Evolutionary conservation across 2,113 vertebrate species (phyloP).

Genomic region (Pristiophorus japonicus): DNA sequence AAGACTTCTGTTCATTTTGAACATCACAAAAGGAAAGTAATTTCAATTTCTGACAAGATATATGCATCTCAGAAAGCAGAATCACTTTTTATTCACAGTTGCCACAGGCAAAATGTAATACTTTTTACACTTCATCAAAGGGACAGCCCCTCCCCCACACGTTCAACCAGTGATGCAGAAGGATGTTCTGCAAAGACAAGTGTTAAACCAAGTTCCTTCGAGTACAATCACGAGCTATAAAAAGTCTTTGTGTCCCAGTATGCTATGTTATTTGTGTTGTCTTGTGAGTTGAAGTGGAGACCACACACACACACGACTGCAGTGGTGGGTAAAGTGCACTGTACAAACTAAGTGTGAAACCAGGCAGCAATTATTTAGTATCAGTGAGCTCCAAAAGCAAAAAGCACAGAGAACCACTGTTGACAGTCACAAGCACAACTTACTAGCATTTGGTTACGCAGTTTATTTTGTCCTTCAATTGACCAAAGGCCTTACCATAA

Average conservation of each 20-base stretch:
- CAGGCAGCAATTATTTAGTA: slow-evolving; percentile 10
- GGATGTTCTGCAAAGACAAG: neutral
- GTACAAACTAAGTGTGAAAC: neutral
- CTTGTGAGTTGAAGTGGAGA: slow-evolving; percentile 20
- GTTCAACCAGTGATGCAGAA: neutral
- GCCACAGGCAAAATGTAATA: neutral
- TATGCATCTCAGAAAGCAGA: neutral
- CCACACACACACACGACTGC: slow-evolving; percentile 30
- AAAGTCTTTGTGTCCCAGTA: neutral
- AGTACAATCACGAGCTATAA: neutral
- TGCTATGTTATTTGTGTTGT: neutral
- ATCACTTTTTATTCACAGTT: neutral
- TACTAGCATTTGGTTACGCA: neutral
- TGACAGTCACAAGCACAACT: neutral
- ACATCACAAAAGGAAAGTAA: neutral
- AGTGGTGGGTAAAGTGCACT: neutral
- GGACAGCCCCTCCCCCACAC: neutral
- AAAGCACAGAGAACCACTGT: slow-evolving; percentile 2
- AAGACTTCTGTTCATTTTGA: neutral
- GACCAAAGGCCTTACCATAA: neutral
- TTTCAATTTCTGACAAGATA: neutral
- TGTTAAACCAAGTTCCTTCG: slow-evolving; percentile 7
- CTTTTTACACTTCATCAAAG: neutral
- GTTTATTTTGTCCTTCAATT: slow-evolving; percentile 20
- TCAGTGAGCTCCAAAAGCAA: neutral